phyloP scores from a whole-genome alignment of 2,113 vertebrate species.

The Leptobrachium ailaonicum region DNA sequence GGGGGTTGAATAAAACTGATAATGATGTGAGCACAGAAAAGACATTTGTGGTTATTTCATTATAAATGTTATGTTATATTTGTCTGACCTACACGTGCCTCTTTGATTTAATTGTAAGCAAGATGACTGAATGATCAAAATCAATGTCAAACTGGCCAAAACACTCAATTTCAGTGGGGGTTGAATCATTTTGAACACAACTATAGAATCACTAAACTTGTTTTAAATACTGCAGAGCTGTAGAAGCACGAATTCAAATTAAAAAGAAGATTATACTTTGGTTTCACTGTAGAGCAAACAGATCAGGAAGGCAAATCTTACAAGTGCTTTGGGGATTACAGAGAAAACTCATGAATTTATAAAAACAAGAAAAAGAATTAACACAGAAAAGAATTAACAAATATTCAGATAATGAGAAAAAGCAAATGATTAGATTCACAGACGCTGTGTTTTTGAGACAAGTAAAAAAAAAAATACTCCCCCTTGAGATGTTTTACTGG shows the following conservation, averaged over 20 bases:
- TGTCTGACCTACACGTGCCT: too few species aligned
- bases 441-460: conserved; percentile 1
- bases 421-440: conserved; percentile 38
- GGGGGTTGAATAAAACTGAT: too few species aligned
- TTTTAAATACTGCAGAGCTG: neutral
- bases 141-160: too few species aligned
- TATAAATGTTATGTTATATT: too few species aligned
- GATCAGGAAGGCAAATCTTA: conserved; percentile 18
- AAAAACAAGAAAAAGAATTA: conserved; percentile 42
- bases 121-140: too few species aligned
- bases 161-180: too few species aligned
- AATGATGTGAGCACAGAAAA: too few species aligned
- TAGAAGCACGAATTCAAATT: neutral
- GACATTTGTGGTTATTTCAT: too few species aligned
- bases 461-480: conserved; percentile 6
- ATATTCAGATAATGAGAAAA: conserved; percentile 44
- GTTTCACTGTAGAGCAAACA: conserved; percentile 27
- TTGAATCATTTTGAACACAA: too few species aligned
- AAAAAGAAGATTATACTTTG: conserved; percentile 21
- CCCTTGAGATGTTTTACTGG: neutral
- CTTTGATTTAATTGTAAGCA: too few species aligned
- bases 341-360: conserved; percentile 38
- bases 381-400: conserved; percentile 36
- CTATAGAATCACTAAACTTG: neutral
- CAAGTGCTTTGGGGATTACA: conserved; percentile 3